Evolutionary conservation across 2,797 vertebrate species (phyloP).

Genomic region (Loriculus beryllinus): DNA sequence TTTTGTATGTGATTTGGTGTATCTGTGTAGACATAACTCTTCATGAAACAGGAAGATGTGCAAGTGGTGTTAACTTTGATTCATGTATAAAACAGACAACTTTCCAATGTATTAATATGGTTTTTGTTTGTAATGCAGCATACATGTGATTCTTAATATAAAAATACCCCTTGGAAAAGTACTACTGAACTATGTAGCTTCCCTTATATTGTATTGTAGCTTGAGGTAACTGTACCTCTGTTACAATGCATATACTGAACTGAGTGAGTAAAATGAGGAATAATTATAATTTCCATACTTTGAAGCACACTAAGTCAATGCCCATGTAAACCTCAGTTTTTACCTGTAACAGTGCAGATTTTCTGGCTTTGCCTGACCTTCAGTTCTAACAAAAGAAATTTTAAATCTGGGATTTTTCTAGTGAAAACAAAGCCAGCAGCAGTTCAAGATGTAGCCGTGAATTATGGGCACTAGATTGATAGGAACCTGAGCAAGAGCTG

Average conservation of each 20-base stretch:
- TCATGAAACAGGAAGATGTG: not conserved
- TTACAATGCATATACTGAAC: not conserved
- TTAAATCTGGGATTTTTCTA: not conserved
- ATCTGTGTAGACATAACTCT: not conserved
- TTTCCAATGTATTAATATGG: not conserved
- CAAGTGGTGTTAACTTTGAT: not conserved
- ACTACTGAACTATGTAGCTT: fast-evolving
- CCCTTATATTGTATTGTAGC: not conserved
- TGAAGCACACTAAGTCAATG: not conserved
- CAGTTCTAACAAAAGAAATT: not conserved
- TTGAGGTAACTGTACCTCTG: not conserved
- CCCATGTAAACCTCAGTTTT: not conserved
- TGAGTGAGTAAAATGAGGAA: not conserved
- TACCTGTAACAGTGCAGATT: not conserved
- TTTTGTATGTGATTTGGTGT: not conserved
- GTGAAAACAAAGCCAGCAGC: not conserved
- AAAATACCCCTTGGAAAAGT: not conserved
- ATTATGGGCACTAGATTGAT: not conserved
- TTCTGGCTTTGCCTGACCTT: not conserved
- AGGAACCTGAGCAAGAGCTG: not conserved
- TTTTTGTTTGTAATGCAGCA: not conserved
- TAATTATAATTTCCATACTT: not conserved
- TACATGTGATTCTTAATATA: not conserved
- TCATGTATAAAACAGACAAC: not conserved
- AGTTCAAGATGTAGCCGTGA: not conserved